These are phyloP conservation scores for Synergus japonicus DNA, from an alignment of 2,888 invertebrate genomes.

Conservation along the genomic window DNA sequence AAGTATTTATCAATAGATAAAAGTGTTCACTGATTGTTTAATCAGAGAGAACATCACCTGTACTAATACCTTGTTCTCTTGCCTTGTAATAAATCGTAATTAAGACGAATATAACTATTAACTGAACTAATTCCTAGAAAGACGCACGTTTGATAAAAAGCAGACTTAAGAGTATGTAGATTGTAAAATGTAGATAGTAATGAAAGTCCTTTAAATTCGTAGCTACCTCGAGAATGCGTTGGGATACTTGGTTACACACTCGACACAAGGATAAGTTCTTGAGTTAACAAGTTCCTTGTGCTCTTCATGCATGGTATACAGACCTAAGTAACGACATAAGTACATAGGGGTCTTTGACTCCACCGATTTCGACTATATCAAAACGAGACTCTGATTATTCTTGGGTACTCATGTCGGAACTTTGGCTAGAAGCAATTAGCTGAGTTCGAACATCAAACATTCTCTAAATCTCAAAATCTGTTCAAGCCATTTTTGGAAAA, in stretches of 20 bases:
- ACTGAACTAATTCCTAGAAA: slow-evolving; percentile 6
- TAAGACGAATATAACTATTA: neutral
- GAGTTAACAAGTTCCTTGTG: slow-evolving; percentile 57
- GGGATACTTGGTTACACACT: slow-evolving; percentile 52
- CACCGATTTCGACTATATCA: slow-evolving; percentile 12
- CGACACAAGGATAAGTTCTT: slow-evolving; percentile 38
- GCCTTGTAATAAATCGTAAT: neutral
- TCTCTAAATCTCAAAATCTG: neutral
- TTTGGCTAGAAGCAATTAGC: neutral
- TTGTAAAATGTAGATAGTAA: slow-evolving; percentile 58
- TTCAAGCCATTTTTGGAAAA: neutral
- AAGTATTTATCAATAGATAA: slow-evolving; percentile 39
- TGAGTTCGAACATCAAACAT: neutral
- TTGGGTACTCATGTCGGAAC: neutral
- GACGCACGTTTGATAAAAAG: neutral
- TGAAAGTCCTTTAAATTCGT: slow-evolving; percentile 64
- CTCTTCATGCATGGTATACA: slow-evolving; percentile 32
- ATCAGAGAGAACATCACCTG: slow-evolving; percentile 1
- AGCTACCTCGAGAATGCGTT: slow-evolving; percentile 55
- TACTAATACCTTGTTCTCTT: neutral
- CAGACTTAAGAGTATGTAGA: neutral
- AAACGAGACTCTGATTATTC: slow-evolving; percentile 30
- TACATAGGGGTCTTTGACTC: slow-evolving; percentile 27
- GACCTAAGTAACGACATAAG: slow-evolving; percentile 10
- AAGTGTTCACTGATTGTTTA: slow-evolving; percentile 32